Percentiles rank a stretch among this genome's conserved stretches.
Conservation (phyloP, 1,140 invertebrate species). For the Diorhabda carinulata region DNA sequence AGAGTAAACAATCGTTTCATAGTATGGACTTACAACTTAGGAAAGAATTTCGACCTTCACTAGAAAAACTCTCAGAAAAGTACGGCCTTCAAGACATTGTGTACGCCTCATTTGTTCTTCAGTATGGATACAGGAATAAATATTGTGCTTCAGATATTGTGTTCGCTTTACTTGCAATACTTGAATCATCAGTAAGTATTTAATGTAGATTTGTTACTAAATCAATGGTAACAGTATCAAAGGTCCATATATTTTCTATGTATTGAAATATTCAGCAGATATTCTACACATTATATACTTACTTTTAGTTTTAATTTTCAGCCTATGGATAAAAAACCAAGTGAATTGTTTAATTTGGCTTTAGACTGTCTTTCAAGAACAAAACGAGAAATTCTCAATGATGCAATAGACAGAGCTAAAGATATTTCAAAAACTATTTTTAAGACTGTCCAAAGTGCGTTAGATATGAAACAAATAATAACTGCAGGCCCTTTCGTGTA, state of each 20-base stretch:
- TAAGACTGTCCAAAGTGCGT: conserved; percentile 73
- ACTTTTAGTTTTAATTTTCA: conserved; percentile 31
- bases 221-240: too few relatives aligned
- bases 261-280: too few relatives aligned
- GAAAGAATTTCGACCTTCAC: conserved; percentile 69
- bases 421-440: conserved; percentile 68
- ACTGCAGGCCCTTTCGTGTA: conserved; percentile 89
- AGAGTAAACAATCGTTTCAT: conserved; percentile 79
- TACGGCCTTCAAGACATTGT: conserved; percentile 74
- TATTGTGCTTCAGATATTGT: conserved; percentile 82
- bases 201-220: not conserved
- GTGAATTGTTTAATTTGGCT: conserved; percentile 71
- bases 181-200: conserved; percentile 67
- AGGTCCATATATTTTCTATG: too few relatives aligned
- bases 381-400: conserved; percentile 60
- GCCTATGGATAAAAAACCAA: conserved; percentile 52
- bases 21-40: conserved; percentile 85
- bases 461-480: conserved; percentile 77
- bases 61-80: conserved; percentile 74
- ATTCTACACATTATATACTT: too few relatives aligned
- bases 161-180: conserved; percentile 71
- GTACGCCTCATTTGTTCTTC: conserved; percentile 72
- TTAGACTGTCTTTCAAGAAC: conserved; percentile 66
- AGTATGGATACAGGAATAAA: conserved; percentile 76
- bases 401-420: conserved; percentile 74